phyloP scores from a whole-genome alignment of 53 echinoderm and acorn worm genomes.

The Crossaster papposus region DNA sequence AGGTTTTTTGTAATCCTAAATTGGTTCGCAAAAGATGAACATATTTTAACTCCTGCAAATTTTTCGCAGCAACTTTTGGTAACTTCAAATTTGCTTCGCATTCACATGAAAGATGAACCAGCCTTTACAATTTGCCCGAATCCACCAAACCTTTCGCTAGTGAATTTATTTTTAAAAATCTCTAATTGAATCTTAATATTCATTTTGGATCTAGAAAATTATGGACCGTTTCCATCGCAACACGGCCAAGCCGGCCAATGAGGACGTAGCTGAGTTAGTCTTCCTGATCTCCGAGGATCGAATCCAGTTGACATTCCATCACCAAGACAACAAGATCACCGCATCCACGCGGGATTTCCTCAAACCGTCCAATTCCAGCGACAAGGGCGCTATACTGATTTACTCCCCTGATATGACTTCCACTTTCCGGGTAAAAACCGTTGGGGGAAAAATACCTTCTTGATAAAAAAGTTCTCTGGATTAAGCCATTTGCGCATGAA shows the following conservation, averaged over 20 bases:
- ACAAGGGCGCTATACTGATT: constrained; percentile 90
- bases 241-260: constrained; percentile 70
- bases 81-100: too few species aligned
- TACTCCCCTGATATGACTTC: constrained; percentile 88
- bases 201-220: constrained; percentile 77
- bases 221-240: constrained; percentile 89
- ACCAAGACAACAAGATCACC: constrained; percentile 92
- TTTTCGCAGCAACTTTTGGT: too few species aligned
- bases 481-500: too few species aligned
- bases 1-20: too few species aligned
- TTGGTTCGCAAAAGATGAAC: too few species aligned
- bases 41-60: too few species aligned
- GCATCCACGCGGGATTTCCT: constrained; percentile 94
- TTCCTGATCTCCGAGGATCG: constrained; percentile 94
- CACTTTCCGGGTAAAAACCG: constrained; percentile 69
- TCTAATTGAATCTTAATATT: not conserved
- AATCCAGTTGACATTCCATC: constrained; percentile 96
- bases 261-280: constrained; percentile 88
- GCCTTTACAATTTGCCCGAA: too few species aligned
- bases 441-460: not conserved
- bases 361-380: constrained; percentile 92
- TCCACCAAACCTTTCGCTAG: too few species aligned
- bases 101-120: too few species aligned
- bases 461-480: not conserved
- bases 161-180: too few species aligned